phyloP scores from a whole-genome alignment of 2,888 invertebrate genomes.

The Trissolcus brochymenae region DNA sequence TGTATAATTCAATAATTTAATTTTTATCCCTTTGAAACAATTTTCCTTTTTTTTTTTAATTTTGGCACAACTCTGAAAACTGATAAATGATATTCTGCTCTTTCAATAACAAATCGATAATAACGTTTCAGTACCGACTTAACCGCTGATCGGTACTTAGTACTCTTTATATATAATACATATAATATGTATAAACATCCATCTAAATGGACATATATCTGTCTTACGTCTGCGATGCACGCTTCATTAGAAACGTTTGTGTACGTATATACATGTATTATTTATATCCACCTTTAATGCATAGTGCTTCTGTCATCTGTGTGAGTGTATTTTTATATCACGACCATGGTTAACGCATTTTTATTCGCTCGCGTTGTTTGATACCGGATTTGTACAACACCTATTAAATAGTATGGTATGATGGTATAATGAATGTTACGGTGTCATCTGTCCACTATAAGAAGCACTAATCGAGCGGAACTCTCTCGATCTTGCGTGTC shows the following conservation, averaged over 20 bases:
- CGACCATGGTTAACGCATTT: conserved; percentile 54
- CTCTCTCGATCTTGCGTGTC: conserved; percentile 49
- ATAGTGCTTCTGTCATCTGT: conserved; percentile 61
- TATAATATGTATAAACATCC: conserved; percentile 65
- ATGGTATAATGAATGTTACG: conserved; percentile 39
- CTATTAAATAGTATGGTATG: conserved; percentile 52
- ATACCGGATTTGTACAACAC: conserved; percentile 46
- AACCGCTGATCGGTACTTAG: conserved; percentile 52
- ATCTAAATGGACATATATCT: conserved; percentile 66
- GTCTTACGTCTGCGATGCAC: conserved; percentile 57
- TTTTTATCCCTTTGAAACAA: conserved; percentile 54
- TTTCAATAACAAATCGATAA: conserved; percentile 65
- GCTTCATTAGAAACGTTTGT: conserved; percentile 54
- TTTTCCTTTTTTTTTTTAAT: conserved; percentile 58
- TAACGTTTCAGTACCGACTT: conserved; percentile 58
- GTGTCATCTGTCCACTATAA: conserved; percentile 44
- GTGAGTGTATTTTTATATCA: conserved; percentile 59
- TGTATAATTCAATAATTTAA: conserved; percentile 54
- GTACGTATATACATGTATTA: conserved; percentile 66
- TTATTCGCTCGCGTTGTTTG: conserved; percentile 41
- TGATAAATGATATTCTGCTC: conserved; percentile 65
- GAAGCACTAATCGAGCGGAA: conserved; percentile 55
- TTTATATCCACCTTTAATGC: conserved; percentile 69
- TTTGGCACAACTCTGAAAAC: conserved; percentile 72
- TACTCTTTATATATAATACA: conserved; percentile 61